These are phyloP conservation scores for Anguilla megastoma DNA, from an alignment of 2,797 vertebrate species.

Conservation along the genomic window DNA sequence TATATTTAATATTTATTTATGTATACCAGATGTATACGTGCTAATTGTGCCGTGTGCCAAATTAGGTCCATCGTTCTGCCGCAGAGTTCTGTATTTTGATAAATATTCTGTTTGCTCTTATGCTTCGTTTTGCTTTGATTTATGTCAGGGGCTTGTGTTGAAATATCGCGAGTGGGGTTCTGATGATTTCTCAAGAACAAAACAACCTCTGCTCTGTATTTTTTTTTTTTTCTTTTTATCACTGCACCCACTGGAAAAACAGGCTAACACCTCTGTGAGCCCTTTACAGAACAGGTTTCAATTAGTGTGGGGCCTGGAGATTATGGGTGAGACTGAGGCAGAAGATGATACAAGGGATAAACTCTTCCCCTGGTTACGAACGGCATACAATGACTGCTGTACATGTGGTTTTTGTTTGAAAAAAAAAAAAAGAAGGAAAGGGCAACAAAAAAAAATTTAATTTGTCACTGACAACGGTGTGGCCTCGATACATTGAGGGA, in stretches of 20 bases:
- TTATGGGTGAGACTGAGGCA: neutral
- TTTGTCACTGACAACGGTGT: neutral
- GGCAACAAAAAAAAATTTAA: neutral
- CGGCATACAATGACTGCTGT: neutral
- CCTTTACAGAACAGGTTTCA: neutral
- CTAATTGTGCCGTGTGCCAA: slow-evolving; percentile 88
- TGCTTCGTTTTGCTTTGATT: slow-evolving; percentile 55
- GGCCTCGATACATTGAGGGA: neutral
- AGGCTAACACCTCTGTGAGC: slow-evolving; percentile 35
- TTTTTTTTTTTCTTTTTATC: slow-evolving; percentile 29
- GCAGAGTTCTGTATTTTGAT: slow-evolving; percentile 67
- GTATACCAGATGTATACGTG: slow-evolving; percentile 84
- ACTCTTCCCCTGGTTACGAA: neutral
- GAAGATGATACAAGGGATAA: neutral
- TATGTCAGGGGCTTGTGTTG: slow-evolving; percentile 43
- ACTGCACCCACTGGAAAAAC: slow-evolving; percentile 37
- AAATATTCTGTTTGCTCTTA: slow-evolving; percentile 58
- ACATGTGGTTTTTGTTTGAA: neutral
- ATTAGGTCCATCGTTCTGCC: slow-evolving; percentile 81
- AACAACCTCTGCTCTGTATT: neutral
- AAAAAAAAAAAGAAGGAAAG: neutral
- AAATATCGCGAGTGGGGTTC: slow-evolving; percentile 31
- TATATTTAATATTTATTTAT: slow-evolving; percentile 88
- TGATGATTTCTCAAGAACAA: slow-evolving; percentile 38
- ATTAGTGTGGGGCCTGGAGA: neutral